These are phyloP conservation scores for Corvus cornix DNA, from an alignment of 2,113 vertebrate genomes.

Conservation along the genomic window DNA sequence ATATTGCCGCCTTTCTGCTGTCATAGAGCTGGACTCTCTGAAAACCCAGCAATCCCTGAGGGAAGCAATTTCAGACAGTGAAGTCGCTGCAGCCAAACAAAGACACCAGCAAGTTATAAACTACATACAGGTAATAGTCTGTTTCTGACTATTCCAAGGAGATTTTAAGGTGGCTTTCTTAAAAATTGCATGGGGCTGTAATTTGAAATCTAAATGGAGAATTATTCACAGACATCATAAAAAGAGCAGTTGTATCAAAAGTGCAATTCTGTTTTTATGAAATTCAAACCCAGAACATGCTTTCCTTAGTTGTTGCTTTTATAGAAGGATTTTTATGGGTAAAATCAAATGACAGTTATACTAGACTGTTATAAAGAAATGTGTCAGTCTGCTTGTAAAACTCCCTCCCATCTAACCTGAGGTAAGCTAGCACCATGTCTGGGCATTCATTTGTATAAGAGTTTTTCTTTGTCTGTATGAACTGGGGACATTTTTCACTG, in stretches of 20 bases:
- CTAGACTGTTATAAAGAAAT: slow-evolving; percentile 53
- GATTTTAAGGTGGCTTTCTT: slow-evolving; percentile 66
- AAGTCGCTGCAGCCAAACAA: slow-evolving; percentile 90
- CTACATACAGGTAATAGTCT: slow-evolving; percentile 89
- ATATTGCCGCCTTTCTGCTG: slow-evolving; percentile 95
- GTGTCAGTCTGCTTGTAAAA: slow-evolving; percentile 61
- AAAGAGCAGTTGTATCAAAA: slow-evolving; percentile 67
- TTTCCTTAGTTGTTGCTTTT: slow-evolving; percentile 63
- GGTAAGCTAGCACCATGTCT: neutral
- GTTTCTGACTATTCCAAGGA: slow-evolving; percentile 57
- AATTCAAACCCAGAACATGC: slow-evolving; percentile 62
- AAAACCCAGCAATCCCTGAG: slow-evolving; percentile 95
- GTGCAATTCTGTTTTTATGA: slow-evolving; percentile 68
- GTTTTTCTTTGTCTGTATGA: slow-evolving; percentile 12
- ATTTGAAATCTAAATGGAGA: slow-evolving; percentile 69
- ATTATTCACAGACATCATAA: slow-evolving; percentile 67
- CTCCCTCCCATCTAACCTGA: neutral
- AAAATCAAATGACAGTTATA: slow-evolving; percentile 68
- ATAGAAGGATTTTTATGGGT: slow-evolving; percentile 57
- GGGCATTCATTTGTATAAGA: neutral
- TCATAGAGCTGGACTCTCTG: slow-evolving; percentile 93
- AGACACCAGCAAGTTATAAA: slow-evolving; percentile 92
- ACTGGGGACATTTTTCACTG: neutral
- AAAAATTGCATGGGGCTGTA: slow-evolving; percentile 52
- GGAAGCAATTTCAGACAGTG: slow-evolving; percentile 93